phyloP scores from a whole-genome alignment of 1,140 invertebrate genomes.

The Monomorium pharaonis region DNA sequence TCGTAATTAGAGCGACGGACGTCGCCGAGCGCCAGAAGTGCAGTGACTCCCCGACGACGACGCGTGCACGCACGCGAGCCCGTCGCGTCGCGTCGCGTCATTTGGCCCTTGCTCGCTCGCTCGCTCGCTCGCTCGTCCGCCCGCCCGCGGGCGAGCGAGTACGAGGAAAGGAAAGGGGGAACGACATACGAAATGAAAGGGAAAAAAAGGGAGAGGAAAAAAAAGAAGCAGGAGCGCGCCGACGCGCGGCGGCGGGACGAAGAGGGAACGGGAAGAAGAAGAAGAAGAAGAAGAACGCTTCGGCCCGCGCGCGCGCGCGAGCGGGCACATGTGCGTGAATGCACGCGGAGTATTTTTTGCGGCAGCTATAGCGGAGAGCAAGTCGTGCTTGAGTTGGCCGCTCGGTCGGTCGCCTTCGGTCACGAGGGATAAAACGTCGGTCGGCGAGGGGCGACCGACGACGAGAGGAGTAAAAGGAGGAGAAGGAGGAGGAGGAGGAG shows the following conservation, averaged over 20 bases:
- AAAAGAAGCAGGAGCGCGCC: not conserved
- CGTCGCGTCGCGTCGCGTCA: constrained; percentile 9
- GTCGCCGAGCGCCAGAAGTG: constrained; percentile 4
- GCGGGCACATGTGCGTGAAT: constrained; percentile 75
- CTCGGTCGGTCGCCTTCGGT: constrained; percentile 68
- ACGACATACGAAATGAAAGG: constrained; percentile 10
- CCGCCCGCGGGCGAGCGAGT: not conserved
- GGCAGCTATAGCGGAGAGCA: constrained; percentile 46
- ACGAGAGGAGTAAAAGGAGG: not conserved
- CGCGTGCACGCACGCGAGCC: constrained; percentile 11
- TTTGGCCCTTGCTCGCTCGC: constrained; percentile 13
- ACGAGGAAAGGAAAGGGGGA: constrained; percentile 7
- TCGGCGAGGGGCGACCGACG: not conserved
- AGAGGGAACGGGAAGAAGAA: not conserved
- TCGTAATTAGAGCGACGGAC: constrained; percentile 47
- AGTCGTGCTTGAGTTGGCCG: constrained; percentile 78
- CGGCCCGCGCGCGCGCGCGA: not conserved
- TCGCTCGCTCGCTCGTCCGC: too few species aligned
- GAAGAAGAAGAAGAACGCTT: constrained; percentile 26
- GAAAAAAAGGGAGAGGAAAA: not conserved
- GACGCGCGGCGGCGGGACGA: too few species aligned
- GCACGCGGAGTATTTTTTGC: constrained; percentile 77
- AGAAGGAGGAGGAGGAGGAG: not conserved
- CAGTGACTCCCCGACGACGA: constrained; percentile 23
- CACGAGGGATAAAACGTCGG: constrained; percentile 51